These are phyloP conservation scores for Pollenia griseotomentosa DNA, from an alignment of 2,888 invertebrate species.

Conservation along the genomic window DNA sequence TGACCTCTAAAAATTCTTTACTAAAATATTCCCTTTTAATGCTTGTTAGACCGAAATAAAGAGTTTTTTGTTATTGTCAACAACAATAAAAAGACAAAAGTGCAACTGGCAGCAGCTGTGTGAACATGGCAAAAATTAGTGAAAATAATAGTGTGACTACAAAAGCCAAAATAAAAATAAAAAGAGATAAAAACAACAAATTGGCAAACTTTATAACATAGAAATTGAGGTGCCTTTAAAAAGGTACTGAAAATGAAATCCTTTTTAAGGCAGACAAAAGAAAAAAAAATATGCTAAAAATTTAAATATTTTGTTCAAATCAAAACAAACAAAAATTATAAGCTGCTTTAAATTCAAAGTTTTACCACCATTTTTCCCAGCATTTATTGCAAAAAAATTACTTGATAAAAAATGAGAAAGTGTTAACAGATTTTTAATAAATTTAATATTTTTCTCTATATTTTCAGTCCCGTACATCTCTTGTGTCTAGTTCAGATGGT, in stretches of 20 bases:
- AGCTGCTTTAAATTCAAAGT: conserved; percentile 38
- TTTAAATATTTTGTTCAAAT: conserved; percentile 29
- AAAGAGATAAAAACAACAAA: conserved; percentile 6
- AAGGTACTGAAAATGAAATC: not conserved
- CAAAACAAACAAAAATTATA: conserved; percentile 30
- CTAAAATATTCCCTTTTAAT: conserved; percentile 9
- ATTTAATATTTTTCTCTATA: conserved; percentile 61
- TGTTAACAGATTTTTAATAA: conserved; percentile 33
- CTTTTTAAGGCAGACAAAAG: not conserved
- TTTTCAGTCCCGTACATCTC: conserved; percentile 84
- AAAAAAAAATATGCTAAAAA: conserved; percentile 1
- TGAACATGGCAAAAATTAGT: conserved; percentile 52
- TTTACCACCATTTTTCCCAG: too few species aligned
- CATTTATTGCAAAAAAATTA: not conserved
- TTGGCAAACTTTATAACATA: not conserved
- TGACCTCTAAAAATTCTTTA: conserved; percentile 2
- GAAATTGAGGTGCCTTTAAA: not conserved
- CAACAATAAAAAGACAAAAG: not conserved
- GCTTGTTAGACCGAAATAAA: conserved; percentile 41
- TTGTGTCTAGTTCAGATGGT: conserved; percentile 85
- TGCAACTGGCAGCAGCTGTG: conserved; percentile 66
- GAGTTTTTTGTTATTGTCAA: not conserved
- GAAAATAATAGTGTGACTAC: conserved; percentile 57
- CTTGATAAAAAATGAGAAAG: conserved; percentile 18
- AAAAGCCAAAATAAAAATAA: not conserved